A percentile compares a stretch with the other conserved stretches of the same genome.
phyloP scores from a whole-genome alignment of 2,888 invertebrate genomes.

The Galeopsomyia nigrocyanea region DNA sequence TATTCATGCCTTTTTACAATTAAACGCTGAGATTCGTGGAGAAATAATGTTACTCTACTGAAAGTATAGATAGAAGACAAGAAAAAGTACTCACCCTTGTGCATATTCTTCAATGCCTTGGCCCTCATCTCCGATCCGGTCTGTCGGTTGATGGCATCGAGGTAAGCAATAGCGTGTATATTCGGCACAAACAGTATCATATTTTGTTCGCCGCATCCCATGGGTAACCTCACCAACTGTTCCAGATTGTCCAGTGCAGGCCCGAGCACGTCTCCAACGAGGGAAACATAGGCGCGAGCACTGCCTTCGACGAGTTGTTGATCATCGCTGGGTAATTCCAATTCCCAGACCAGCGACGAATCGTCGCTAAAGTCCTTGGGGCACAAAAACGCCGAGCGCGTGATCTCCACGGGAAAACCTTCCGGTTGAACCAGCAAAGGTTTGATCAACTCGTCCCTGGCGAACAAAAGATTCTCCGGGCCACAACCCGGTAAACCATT shows the following conservation, averaged over 20 bases:
- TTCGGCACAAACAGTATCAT: constrained; percentile 84
- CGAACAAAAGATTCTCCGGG: constrained; percentile 69
- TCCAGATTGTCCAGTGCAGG: constrained; percentile 79
- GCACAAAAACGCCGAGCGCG: constrained; percentile 78
- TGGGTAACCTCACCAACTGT: constrained; percentile 76
- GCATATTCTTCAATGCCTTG: constrained; percentile 72
- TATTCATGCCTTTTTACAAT: no score
- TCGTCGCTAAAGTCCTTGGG: constrained; percentile 70
- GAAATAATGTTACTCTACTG: no score
- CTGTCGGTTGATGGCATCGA: constrained; percentile 71
- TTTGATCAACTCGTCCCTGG: constrained; percentile 76
- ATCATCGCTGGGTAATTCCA: constrained; percentile 68
- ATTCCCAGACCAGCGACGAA: constrained; percentile 67
- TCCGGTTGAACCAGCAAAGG: constrained; percentile 78
- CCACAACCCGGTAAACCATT: constrained; percentile 67
- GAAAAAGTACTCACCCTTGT: constrained; percentile 68
- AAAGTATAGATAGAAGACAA: neutral
- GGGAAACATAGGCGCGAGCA: constrained; percentile 74
- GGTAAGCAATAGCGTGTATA: constrained; percentile 76
- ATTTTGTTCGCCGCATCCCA: constrained; percentile 87
- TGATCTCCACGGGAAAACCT: constrained; percentile 77
- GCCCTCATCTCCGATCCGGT: constrained; percentile 72
- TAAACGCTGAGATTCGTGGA: no score
- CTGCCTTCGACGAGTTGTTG: constrained; percentile 75
- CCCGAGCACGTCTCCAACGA: constrained; percentile 77